Evolutionary conservation across 1,140 invertebrate genomes (phyloP).

Genomic region (Conopomorpha cramerella): DNA sequence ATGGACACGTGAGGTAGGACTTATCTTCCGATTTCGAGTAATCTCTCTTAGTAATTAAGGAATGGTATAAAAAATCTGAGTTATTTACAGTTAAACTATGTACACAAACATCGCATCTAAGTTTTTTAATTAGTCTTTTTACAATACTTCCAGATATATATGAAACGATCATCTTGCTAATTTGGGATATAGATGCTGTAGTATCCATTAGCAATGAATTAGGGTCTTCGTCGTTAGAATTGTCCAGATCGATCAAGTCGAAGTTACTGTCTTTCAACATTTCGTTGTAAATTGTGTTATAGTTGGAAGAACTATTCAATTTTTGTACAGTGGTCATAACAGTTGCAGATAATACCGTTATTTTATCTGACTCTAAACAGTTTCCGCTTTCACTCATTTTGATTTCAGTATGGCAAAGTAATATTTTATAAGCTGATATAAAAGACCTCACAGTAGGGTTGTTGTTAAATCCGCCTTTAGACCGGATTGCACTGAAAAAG

Average conservation of each 20-base stretch:
- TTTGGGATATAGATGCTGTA: background rate
- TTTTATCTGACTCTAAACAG: background rate
- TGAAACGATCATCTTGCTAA: background rate
- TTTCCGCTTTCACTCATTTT: background rate
- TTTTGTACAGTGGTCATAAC: background rate
- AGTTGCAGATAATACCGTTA: background rate
- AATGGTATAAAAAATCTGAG: no score
- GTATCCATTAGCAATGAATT: no score
- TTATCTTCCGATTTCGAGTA: no score
- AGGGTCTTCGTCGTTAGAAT: background rate
- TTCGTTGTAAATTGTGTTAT: background rate
- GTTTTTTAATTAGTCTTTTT: background rate
- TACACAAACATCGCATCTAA: background rate
- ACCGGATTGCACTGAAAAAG: constrained; percentile 22
- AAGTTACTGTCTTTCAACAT: background rate
- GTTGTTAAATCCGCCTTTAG: constrained; percentile 21
- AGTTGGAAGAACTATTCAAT: background rate
- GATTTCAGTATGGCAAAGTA: constrained; percentile 10
- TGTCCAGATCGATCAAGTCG: background rate
- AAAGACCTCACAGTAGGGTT: constrained; percentile 22
- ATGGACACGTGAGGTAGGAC: no score
- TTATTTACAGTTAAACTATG: no score
- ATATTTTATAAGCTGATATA: constrained; percentile 13
- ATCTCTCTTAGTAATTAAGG: no score
- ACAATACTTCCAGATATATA: background rate